These are phyloP conservation scores for Anguilla anguilla DNA, from an alignment of 2,797 vertebrate species.

Conservation along the genomic window DNA sequence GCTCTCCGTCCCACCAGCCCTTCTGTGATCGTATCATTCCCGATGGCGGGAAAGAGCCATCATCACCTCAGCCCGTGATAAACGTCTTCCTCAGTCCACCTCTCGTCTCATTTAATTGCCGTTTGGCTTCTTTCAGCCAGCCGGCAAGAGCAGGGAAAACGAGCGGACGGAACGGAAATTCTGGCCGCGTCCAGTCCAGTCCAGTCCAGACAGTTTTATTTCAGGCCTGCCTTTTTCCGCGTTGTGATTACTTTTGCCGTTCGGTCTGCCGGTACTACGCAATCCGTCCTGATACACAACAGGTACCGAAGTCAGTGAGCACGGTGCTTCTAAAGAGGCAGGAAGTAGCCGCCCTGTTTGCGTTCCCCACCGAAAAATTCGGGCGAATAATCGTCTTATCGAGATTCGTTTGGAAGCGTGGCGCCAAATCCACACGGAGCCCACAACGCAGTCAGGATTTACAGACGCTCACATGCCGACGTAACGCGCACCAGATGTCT, in stretches of 20 bases:
- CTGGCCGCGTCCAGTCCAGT: not conserved
- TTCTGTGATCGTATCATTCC: not conserved
- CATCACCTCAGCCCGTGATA: not conserved
- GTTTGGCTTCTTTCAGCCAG: not conserved
- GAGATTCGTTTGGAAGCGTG: slow-evolving; percentile 15
- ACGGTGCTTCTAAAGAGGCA: not conserved
- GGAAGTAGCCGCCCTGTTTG: not conserved
- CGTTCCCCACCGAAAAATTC: not conserved
- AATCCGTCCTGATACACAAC: not conserved
- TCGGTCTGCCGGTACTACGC: not conserved
- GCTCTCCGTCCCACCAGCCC: not conserved
- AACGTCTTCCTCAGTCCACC: not conserved
- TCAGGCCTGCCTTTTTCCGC: no score
- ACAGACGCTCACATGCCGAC: slow-evolving; percentile 34
- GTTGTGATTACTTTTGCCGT: no score
- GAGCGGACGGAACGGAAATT: not conserved
- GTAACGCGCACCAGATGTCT: slow-evolving; percentile 44
- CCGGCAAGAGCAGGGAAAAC: not conserved
- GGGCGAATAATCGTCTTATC: not conserved
- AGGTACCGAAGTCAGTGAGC: not conserved
- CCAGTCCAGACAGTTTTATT: not conserved
- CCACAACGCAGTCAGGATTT: slow-evolving; percentile 54
- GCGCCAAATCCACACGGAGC: slow-evolving; percentile 50
- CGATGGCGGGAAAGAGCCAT: not conserved
- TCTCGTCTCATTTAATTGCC: not conserved